Evolutionary conservation across 2,888 invertebrate species (phyloP), one percentile per base, ranked within the genome.

Genomic region (Plagodis dolabraria): DNA sequence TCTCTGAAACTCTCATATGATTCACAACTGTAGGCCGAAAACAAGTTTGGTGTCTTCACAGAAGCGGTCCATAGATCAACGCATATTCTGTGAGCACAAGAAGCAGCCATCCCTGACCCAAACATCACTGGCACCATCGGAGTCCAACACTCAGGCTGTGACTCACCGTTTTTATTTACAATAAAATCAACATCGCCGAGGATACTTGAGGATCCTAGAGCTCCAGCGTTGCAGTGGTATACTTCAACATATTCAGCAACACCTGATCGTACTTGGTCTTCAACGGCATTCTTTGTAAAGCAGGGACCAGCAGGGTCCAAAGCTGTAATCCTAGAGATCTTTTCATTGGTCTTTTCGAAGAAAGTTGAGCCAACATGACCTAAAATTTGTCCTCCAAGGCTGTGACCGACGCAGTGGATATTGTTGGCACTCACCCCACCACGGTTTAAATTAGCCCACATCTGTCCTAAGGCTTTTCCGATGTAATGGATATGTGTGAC

Each of bases 161-260:
- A 77, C 9, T 75, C 76, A 0, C 95, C 95, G 43, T 93, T 93
- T 68, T 94, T 94, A 70, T 95, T 95, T 0, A 94, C 88, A 68
- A 93, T 94, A 74, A 94, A 94, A 73, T 95, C 94, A 6, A 93
- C 82, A 51, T 94, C 93, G 0, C 93, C 94, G 35, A 94, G 73
- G 0, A 93, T 89, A 54, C 86, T 86, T 0, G 86, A 86, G 0
- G 93, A 87, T 0, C 93, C 94, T 2, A 93, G 73, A 0, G 85
- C 86, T 10, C 94, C 94, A 57, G 93, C 93, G 64, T 94, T 94
- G 36, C 94, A 95, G 72, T 95, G 95, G 63, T 94, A 91, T 0
- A 93, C 91, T 72, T 94, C 94, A 0, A 95, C 95, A 68, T 94
- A 94, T 0, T 89, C 83, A 0, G 95, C 95, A 33, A 94, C 93